phyloP scores from a whole-genome alignment of 2,797 vertebrate species.

The Micrastur ruficollis region DNA sequence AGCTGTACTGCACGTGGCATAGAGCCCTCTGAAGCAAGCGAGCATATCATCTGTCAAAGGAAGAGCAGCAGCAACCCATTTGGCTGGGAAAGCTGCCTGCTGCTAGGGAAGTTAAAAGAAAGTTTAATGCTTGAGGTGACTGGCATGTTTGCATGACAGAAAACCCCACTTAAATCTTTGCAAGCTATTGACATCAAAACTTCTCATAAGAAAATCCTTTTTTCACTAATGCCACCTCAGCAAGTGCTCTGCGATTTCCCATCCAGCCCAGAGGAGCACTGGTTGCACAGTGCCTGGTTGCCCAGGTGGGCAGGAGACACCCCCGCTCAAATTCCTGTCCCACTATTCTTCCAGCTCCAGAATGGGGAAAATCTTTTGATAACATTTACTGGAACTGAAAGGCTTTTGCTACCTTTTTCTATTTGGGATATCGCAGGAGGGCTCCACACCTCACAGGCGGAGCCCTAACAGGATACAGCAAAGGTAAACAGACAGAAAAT shows the following conservation, averaged over 20 bases:
- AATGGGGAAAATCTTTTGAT: background rate
- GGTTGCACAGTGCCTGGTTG: background rate
- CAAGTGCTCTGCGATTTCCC: background rate
- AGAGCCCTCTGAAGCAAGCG: background rate
- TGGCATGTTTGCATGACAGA: background rate
- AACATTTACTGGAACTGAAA: background rate
- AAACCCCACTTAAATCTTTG: background rate
- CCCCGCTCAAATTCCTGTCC: background rate
- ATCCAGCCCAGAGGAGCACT: background rate
- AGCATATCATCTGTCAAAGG: background rate
- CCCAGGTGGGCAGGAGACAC: background rate
- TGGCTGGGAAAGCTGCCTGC: slow-evolving; percentile 20
- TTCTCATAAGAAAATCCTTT: background rate
- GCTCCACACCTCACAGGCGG: background rate
- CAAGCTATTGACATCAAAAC: background rate
- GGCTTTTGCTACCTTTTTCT: background rate
- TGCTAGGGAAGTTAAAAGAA: background rate
- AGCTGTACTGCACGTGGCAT: background rate
- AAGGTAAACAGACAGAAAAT: slow-evolving; percentile 26
- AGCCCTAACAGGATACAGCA: slow-evolving; percentile 23
- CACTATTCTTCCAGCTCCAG: background rate
- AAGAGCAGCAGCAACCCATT: background rate
- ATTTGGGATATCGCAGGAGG: background rate
- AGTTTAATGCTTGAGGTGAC: background rate
- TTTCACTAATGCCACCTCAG: background rate